Evolutionary conservation across 2,113 vertebrate species (phyloP).

Genomic region (Boleophthalmus pectinirostris): DNA sequence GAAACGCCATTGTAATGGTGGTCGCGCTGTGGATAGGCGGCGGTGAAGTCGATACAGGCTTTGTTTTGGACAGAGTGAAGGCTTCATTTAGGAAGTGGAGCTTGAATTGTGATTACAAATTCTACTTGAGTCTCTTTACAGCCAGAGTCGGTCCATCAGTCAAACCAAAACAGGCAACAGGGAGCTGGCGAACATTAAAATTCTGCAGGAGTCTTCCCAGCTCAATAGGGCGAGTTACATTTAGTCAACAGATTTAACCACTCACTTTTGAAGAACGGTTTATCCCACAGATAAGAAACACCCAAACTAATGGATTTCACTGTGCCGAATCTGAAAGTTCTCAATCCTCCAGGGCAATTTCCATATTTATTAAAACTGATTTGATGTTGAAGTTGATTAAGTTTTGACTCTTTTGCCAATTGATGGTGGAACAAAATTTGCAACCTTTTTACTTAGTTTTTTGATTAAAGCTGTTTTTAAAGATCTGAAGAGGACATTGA

Average conservation of each 20-base stretch:
- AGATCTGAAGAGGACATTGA: background rate
- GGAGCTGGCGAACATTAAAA: background rate
- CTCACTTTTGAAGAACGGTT: background rate
- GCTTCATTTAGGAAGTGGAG: constrained; percentile 31
- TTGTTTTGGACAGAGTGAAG: constrained; percentile 37
- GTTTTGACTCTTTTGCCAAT: background rate
- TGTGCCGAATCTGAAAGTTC: background rate
- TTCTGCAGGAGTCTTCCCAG: background rate
- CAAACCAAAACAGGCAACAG: constrained; percentile 10
- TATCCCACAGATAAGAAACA: background rate
- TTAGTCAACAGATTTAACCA: constrained; percentile 3
- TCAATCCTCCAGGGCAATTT: background rate
- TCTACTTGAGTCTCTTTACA: constrained; percentile 12
- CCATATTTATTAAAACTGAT: background rate
- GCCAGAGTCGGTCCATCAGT: constrained; percentile 4
- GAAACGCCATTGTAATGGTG: constrained; percentile 49
- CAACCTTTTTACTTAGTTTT: background rate
- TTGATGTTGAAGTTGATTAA: background rate
- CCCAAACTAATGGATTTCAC: background rate
- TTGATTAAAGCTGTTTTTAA: background rate
- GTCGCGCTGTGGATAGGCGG: constrained; percentile 48
- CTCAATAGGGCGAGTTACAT: background rate
- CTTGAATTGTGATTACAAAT: constrained; percentile 34
- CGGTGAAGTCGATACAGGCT: constrained; percentile 35
- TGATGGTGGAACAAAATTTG: background rate